Percentiles rank a stretch among this genome's conserved stretches.
phyloP scores from a whole-genome alignment of 2,797 vertebrate species.

The Somateria mollissima region DNA sequence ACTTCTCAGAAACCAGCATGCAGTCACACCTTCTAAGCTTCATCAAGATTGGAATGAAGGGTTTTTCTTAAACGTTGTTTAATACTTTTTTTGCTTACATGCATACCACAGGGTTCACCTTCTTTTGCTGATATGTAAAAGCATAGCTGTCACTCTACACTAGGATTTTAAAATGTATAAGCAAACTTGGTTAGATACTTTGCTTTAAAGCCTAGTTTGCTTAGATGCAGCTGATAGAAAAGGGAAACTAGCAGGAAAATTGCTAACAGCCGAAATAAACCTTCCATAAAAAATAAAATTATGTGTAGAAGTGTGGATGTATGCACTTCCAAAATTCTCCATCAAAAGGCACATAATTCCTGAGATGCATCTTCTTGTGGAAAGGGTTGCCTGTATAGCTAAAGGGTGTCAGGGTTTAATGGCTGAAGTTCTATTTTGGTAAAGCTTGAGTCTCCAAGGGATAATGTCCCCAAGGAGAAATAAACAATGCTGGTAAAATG shows the following conservation, averaged over 20 bases:
- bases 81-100: not conserved
- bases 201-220: not conserved
- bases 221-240: not conserved
- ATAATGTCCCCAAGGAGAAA: not conserved
- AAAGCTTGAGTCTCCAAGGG: not conserved
- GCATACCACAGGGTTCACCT: not conserved
- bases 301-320: not conserved
- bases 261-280: not conserved
- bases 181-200: not conserved
- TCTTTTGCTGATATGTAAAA: not conserved
- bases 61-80: constrained; percentile 17
- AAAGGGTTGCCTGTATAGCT: not conserved
- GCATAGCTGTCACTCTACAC: not conserved
- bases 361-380: not conserved
- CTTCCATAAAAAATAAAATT: not conserved
- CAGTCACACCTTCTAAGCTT: constrained; percentile 5
- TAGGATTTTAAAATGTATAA: not conserved
- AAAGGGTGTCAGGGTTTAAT: not conserved
- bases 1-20: constrained; percentile 23
- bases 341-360: not conserved
- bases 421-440: not conserved
- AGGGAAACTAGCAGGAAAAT: not conserved
- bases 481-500: not conserved
- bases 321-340: not conserved
- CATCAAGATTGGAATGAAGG: not conserved